Base-by-base conservation (phyloP, 2,113 vertebrate genomes). In the Stegastes partitus region DNA sequence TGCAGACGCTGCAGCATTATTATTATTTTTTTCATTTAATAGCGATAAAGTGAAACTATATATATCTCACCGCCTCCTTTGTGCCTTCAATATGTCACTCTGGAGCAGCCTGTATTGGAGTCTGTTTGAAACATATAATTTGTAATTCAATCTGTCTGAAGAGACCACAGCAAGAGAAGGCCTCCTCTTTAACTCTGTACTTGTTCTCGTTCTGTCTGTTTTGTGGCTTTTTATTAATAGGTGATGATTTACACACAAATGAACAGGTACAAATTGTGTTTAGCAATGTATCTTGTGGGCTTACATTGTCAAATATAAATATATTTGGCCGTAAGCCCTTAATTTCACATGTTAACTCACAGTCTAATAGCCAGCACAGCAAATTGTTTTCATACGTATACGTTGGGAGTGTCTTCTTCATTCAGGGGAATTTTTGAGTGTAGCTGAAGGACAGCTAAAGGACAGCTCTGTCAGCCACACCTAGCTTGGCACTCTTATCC, bases 401-500 rank as follows among this genome's bases (percentile, higher is more conserved):
- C 50, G 25, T 53, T 68, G 26, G 31, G 3, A n/a, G 63, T 53
- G 45, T 12, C 3, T 45, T 76, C 68, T 75, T 58, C 55, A 23
- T 74, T 57, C 0, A 1, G 16, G n/a, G 19, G 23, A 18, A 3
- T 68, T 58, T 79, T 42, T 82, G 34, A 34, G 68, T 66, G 56
- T 12, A 44, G 21, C 70, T 87, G 78, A 91, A 91, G 89, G 90
- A 91, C 89, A 31, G 47, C 70, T 89, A 82, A 81, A 93, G 89
- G 90, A 86, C 89, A 69, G 4, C 66, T 58, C 85, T 53, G 79
- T 85, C 89, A 91, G 74, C 86, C 84, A 86, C 84, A 88, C 90
- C 91, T 91, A 65, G 77, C 81, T 45, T 85, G 79, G 76, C 89
- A 77, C 89, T 81, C 83, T 87, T 81, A 91, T 93, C 89, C 87